phyloP scores from a whole-genome alignment of 2,888 invertebrate genomes.

The Oscheius myriophilus region DNA sequence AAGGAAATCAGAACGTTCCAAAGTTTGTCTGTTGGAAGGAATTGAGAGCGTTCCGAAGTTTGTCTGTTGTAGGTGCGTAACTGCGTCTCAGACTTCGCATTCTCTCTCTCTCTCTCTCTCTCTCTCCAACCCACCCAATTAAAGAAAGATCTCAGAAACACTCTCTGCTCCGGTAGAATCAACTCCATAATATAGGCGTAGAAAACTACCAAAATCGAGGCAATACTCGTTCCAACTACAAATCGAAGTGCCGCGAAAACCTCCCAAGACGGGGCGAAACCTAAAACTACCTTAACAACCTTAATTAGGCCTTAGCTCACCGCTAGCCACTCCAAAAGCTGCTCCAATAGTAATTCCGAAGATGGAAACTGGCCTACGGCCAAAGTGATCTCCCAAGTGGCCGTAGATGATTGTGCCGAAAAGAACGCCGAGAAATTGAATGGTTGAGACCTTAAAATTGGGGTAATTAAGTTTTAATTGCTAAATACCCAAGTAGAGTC shows the following conservation, averaged over 20 bases:
- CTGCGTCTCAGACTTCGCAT: too few species aligned
- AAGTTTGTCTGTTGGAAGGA: too few species aligned
- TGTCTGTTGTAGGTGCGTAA: too few species aligned
- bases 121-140: conserved; percentile 43
- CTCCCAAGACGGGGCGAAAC: conserved; percentile 49
- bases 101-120: not conserved
- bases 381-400: conserved; percentile 52
- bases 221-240: conserved; percentile 44
- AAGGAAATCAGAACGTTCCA: too few species aligned
- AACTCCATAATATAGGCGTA: conserved; percentile 53
- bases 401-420: conserved; percentile 52
- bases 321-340: conserved; percentile 42
- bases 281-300: conserved; percentile 22
- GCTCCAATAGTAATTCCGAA: conserved; percentile 46
- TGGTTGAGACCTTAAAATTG: conserved; percentile 40
- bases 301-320: conserved; percentile 22
- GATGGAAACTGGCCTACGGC: conserved; percentile 46
- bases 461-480: not conserved
- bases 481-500: conserved; percentile 43
- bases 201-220: conserved; percentile 50
- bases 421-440: conserved; percentile 54
- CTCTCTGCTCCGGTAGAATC: conserved; percentile 50
- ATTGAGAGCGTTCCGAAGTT: too few species aligned
- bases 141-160: conserved; percentile 52
- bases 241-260: conserved; percentile 49